Percentiles rank a stretch among this genome's conserved stretches.
Evolutionary conservation across 2,113 vertebrate genomes (phyloP).

Genomic region (Motacilla alba): DNA sequence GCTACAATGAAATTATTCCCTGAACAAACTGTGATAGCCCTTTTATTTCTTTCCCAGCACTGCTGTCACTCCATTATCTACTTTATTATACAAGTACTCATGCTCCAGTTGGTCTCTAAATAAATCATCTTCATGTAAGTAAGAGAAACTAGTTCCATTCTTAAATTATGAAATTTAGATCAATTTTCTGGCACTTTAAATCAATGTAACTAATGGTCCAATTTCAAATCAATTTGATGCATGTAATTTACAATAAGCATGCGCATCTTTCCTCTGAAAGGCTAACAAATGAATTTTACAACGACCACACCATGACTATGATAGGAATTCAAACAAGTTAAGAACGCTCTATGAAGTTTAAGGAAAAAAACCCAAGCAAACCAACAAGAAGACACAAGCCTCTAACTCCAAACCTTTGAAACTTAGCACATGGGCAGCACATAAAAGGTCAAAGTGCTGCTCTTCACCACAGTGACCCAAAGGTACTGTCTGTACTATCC

Average conservation of each 20-base stretch:
- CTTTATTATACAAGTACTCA: constrained; percentile 20
- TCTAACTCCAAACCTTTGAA: neutral
- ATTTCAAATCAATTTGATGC: constrained; percentile 64
- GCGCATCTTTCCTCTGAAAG: constrained; percentile 3
- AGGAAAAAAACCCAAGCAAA: neutral
- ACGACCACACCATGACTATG: neutral
- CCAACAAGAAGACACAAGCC: neutral
- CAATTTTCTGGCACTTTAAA: constrained; percentile 66
- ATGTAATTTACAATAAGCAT: constrained; percentile 53
- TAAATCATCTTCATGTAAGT: constrained; percentile 41
- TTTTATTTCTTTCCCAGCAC: neutral
- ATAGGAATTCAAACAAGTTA: neutral
- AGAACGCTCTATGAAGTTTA: neutral
- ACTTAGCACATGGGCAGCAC: neutral
- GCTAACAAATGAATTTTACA: constrained; percentile 50
- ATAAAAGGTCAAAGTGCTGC: neutral
- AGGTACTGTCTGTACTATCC: neutral
- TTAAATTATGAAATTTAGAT: constrained; percentile 64
- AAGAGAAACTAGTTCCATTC: constrained; percentile 49
- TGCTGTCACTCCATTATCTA: constrained; percentile 1
- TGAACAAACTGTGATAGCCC: neutral
- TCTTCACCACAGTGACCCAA: neutral
- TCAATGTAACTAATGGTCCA: constrained; percentile 59
- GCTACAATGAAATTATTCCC: neutral
- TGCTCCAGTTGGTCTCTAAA: constrained; percentile 48